These are phyloP conservation scores for Crematogaster levior DNA, from an alignment of 2,888 invertebrate genomes.

Conservation along the genomic window DNA sequence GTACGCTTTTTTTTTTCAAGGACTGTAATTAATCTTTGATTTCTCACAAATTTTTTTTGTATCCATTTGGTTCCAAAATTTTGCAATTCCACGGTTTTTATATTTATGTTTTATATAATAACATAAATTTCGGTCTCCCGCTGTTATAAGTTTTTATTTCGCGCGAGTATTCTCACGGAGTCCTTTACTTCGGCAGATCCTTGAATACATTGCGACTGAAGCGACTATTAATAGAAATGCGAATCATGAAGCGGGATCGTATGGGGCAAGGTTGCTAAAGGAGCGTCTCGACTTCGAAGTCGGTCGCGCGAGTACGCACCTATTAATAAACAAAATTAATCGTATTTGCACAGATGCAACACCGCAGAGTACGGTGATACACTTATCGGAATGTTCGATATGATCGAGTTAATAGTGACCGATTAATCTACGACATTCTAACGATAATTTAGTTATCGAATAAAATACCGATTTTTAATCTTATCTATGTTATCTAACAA, in stretches of 20 bases:
- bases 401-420: background rate
- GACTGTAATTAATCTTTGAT: background rate
- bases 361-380: too few relatives aligned
- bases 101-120: background rate
- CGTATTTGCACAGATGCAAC: constrained; percentile 35
- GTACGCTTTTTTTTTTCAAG: background rate
- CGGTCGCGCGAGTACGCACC: background rate
- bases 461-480: background rate
- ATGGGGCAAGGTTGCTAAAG: constrained; percentile 46
- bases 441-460: background rate
- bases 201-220: constrained; percentile 32
- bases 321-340: constrained; percentile 49
- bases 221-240: constrained; percentile 49
- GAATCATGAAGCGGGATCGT: constrained; percentile 44
- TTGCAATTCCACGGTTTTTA: background rate
- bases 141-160: background rate
- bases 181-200: constrained; percentile 48
- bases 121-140: background rate
- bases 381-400: too few relatives aligned
- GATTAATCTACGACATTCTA: background rate
- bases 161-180: background rate
- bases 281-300: constrained; percentile 2
- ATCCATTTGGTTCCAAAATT: background rate
- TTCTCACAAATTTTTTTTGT: background rate
- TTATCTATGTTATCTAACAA: background rate